Percentiles rank a stretch among this genome's conserved stretches.
These are phyloP conservation scores for Choristoneura fumiferana DNA, from an alignment of 1,140 invertebrate species.

Conservation along the genomic window DNA sequence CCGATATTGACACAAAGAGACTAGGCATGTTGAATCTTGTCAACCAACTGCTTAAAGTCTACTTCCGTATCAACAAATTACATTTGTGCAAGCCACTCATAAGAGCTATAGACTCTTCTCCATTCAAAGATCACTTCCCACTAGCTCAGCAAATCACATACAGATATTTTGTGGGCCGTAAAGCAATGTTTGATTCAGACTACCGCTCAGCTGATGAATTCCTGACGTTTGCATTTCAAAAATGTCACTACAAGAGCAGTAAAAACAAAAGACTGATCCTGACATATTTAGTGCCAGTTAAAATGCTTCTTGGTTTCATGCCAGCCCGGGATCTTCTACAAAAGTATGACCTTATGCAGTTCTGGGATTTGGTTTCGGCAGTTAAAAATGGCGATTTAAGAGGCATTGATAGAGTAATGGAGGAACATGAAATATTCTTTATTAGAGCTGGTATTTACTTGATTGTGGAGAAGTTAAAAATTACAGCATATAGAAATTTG, in stretches of 20 bases:
- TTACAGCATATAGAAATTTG: conserved; percentile 96
- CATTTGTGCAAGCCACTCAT: conserved; percentile 98
- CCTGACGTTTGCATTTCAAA: conserved; percentile 94
- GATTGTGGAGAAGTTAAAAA: conserved; percentile 97
- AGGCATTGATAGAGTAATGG: conserved; percentile 91
- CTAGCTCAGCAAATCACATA: conserved; percentile 95
- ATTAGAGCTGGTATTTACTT: conserved; percentile 97
- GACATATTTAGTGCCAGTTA: conserved; percentile 97
- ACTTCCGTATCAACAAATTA: conserved; percentile 97
- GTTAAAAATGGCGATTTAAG: conserved; percentile 94
- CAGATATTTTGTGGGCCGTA: conserved; percentile 97
- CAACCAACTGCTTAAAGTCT: conserved; percentile 98
- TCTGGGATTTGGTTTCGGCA: conserved; percentile 91
- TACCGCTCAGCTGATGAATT: conserved; percentile 95
- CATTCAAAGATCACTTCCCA: conserved; percentile 93
- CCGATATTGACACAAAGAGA: conserved; percentile 94
- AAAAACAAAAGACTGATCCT: conserved; percentile 97
- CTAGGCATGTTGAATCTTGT: conserved; percentile 97
- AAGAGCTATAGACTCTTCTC: conserved; percentile 95
- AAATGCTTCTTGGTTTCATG: conserved; percentile 97
- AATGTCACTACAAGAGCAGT: conserved; percentile 88
- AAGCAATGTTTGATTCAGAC: conserved; percentile 99
- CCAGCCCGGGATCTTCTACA: conserved; percentile 88
- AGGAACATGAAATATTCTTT: conserved; percentile 93
- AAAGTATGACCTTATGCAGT: conserved; percentile 95